Evolutionary conservation across 1,140 invertebrate species (phyloP), one percentile per base, ranked within the genome.

Genomic region (Zaprionus inermis): DNA sequence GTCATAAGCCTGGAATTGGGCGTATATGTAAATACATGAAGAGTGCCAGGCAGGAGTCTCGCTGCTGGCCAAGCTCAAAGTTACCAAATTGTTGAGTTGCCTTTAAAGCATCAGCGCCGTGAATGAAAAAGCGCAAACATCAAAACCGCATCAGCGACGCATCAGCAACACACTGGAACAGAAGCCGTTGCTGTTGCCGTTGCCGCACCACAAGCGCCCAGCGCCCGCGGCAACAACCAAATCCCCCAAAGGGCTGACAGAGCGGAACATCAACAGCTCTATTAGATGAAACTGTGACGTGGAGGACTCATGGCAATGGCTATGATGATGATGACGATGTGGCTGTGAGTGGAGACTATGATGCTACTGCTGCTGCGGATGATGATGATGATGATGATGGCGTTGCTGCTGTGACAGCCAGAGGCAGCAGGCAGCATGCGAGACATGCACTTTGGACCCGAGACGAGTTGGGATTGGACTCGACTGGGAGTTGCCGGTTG

Each of bases 201-300:
- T 10, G 46, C 38, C 41, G 51, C 55, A 61, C 22, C 64, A 54
- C 28, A 49, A 55, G 44, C 72, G 61, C 36, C 36, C 28, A 54
- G 30, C 65, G 24, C 64, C 59, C 36, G 75, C 64, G 67, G 72
- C 69, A 78, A 70, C 67, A 77, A 70, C 73, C 78, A 89, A 88
- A 84, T 78, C 71, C 80, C 81, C 83, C 77, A 80, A 89, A 84
- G 83, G 80, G 67, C 73, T 88, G 77, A 57, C 66, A 73, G 80
- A 83, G 80, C 72, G 80, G 55, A 83, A 83, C 70, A 88, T 89
- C 84, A 89, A 84, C 84, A 89, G 77, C 80, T 82, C 76, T 78
- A 88, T 86, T 83, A 88, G 83, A 79, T 61, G 80, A 60, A 81
- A 68, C 81, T 73, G 56, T 55, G 70, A 63, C 55, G 44, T 67